Conservation (phyloP, 1,140 invertebrate genomes). For the Metaphire vulgaris region DNA sequence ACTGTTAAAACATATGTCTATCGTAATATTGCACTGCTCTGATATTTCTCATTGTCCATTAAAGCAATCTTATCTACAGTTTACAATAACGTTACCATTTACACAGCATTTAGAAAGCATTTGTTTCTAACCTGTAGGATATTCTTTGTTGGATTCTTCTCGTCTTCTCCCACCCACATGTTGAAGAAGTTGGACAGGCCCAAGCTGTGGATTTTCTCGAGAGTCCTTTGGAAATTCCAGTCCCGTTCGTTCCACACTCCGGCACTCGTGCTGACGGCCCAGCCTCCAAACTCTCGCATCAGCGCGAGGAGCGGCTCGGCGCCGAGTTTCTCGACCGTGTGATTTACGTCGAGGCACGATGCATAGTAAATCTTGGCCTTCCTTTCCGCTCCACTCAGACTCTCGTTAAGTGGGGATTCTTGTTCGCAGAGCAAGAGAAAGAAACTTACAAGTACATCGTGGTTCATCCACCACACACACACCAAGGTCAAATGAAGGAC, state of each 20-base stretch:
- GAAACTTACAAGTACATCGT: no score
- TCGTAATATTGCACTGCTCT: no score
- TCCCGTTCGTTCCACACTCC: slow-evolving; percentile 53
- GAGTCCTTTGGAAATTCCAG: slow-evolving; percentile 69
- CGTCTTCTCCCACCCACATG: slow-evolving; percentile 86
- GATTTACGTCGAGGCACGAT: slow-evolving; percentile 86
- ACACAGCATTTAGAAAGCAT: no score
- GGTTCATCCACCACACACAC: no score
- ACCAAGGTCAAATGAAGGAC: no score
- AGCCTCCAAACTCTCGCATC: slow-evolving; percentile 62
- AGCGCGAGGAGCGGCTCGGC: slow-evolving; percentile 72
- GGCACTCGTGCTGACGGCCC: slow-evolving; percentile 60
- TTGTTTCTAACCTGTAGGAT: slow-evolving; percentile 65
- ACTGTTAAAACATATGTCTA: no score
- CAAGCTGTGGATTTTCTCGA: slow-evolving; percentile 75
- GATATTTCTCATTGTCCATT: no score
- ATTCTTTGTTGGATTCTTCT: slow-evolving; percentile 78
- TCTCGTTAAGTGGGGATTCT: slow-evolving; percentile 21
- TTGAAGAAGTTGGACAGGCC: slow-evolving; percentile 66
- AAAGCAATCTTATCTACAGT: no score
- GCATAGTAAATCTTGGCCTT: slow-evolving; percentile 86
- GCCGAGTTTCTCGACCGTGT: slow-evolving; percentile 76
- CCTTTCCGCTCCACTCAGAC: slow-evolving; percentile 68
- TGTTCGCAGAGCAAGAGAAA: no score
- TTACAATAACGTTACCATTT: no score